Evolutionary conservation across 2,888 invertebrate genomes (phyloP), one percentile per base, ranked within the genome.

Genomic region (Acleris holmiana): DNA sequence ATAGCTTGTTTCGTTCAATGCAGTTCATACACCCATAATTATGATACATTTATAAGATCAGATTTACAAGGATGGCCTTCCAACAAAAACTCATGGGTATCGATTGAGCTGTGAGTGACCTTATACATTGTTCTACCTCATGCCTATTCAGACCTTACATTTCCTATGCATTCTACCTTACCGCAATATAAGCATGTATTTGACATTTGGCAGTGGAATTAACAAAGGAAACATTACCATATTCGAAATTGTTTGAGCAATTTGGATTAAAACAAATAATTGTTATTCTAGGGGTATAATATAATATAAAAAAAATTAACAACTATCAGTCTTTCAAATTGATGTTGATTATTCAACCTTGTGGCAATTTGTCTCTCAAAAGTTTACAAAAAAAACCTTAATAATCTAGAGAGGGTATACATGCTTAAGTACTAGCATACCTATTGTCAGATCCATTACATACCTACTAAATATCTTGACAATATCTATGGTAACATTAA

Each of bases 291-390:
- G 86, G 91, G 91, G 86, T 91, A 91, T 91, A 92, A 92, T 83
- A 88, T 91, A 91, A 90, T 88, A 86, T 88, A 86, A 90, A 89
- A 90, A 83, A 77, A 86, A 85, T 90, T 93, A 91, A 86, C 89
- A 90, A 88, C 93, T 93, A 93, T 93, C 93, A 93, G 93, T 93
- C 93, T 93, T 93, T 90, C 91, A 90, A 91, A 93, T 93, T 92
- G 93, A 93, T 93, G 92, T 91, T 90, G 88, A 85, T 87, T 70
- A 90, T 85, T 89, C 88, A 91, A 90, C 85, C 88, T 85, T 86
- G 83, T 88, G 88, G 86, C 88, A 88, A 86, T 83, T 88, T 83
- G 76, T 81, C 78, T 88, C 90, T 90, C 91, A 92, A 92, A 91
- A 92, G 91, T 91, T 91, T 91, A 92, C 91, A 91, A 91, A 86